Percentiles rank a stretch among this genome's conserved stretches.
These are phyloP conservation scores for Hemicordylus capensis DNA, from an alignment of 2,113 vertebrate species.

Conservation along the genomic window DNA sequence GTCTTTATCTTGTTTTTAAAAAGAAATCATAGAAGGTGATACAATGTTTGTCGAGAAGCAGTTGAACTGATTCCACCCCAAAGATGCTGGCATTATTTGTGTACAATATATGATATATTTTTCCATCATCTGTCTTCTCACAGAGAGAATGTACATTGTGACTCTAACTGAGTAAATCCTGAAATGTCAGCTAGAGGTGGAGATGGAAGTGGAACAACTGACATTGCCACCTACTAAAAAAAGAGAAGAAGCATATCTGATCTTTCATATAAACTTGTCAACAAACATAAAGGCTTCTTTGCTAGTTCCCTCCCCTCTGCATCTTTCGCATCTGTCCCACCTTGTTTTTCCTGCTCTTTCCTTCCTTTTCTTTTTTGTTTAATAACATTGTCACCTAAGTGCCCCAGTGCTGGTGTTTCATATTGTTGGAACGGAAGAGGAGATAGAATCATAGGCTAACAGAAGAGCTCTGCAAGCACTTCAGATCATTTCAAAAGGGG, in stretches of 20 bases:
- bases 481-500: not conserved
- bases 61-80: constrained; percentile 12
- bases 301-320: not conserved
- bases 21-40: constrained; percentile 31
- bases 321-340: constrained; percentile 10
- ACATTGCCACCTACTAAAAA: constrained; percentile 29
- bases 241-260: not conserved
- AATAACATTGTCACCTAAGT: constrained; percentile 31
- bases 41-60: not conserved
- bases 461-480: constrained; percentile 29
- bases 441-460: constrained; percentile 46
- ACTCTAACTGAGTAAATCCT: constrained; percentile 30
- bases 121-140: constrained; percentile 1
- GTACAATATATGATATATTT: not conserved
- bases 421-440: constrained; percentile 44
- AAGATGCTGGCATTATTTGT: constrained; percentile 18
- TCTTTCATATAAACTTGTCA: constrained; percentile 58
- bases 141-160: constrained; percentile 6
- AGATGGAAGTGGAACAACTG: accelerated
- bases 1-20: constrained; percentile 16
- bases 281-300: constrained; percentile 38
- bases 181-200: not conserved
- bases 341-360: constrained; percentile 16
- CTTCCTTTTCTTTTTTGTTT: not conserved
- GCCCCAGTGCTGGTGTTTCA: constrained; percentile 35